Conservation (phyloP, 2,888 invertebrate genomes). For the Rhodophaea formosa region DNA sequence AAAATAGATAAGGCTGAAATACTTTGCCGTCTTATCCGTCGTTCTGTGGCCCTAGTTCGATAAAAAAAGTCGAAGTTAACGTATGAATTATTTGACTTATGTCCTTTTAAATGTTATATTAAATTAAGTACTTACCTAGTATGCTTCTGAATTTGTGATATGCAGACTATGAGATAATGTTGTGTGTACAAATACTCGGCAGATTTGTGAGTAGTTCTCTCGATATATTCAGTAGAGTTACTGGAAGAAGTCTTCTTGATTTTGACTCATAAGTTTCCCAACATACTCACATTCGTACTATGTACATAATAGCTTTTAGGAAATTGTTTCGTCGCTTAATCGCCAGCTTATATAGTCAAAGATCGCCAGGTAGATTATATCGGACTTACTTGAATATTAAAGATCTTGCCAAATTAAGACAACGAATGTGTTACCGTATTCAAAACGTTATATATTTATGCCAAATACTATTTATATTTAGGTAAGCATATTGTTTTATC, state of each 20-base stretch:
- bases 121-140: constrained; percentile 6
- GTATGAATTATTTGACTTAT: neutral
- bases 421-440: neutral
- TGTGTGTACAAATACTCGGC: constrained; percentile 25
- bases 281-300: no score
- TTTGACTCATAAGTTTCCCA: neutral
- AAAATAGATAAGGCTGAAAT: no score
- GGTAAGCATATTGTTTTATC: neutral
- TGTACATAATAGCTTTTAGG: no score
- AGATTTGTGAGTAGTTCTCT: neutral
- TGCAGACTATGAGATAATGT: constrained; percentile 20
- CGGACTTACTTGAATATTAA: neutral
- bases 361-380: neutral
- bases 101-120: constrained; percentile 1
- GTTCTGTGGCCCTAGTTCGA: no score
- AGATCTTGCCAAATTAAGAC: neutral
- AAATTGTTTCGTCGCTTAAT: no score
- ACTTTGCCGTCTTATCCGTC: no score
- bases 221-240: constrained; percentile 6
- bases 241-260: neutral
- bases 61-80: neutral
- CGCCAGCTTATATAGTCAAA: no score
- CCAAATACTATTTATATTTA: neutral
- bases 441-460: no score
- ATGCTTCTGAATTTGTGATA: constrained; percentile 34